Evolutionary conservation across 2,888 invertebrate genomes (phyloP).

Genomic region (Meta bourneti): DNA sequence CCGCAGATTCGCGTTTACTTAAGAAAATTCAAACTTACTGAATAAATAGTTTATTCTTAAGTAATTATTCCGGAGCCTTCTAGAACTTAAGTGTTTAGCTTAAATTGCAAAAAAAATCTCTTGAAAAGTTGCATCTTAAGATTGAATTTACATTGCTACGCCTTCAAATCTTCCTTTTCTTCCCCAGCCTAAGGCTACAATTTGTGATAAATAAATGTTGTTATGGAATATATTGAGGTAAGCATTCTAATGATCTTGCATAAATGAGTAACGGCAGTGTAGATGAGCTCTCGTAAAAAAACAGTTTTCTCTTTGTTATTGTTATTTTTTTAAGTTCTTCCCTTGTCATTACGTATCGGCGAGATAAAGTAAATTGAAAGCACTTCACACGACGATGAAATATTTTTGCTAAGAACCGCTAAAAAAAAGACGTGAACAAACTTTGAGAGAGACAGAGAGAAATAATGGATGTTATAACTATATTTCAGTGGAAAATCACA

Average conservation of each 20-base stretch:
- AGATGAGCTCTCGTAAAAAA: constrained; percentile 25
- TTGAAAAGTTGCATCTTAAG: neutral
- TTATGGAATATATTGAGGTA: neutral
- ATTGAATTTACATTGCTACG: neutral
- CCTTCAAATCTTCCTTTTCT: neutral
- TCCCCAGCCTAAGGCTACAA: constrained; percentile 23
- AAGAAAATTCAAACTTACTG: too few species aligned
- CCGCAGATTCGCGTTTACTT: too few species aligned
- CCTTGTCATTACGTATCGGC: constrained; percentile 18
- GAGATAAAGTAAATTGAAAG: constrained; percentile 44
- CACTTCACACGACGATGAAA: constrained; percentile 13
- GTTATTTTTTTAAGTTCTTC: constrained; percentile 2
- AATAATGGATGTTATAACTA: constrained; percentile 59
- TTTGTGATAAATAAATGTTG: constrained; percentile 40
- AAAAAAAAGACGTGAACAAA: constrained; percentile 14
- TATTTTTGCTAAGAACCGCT: neutral
- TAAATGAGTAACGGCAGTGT: constrained; percentile 28
- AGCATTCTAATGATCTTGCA: constrained; percentile 60
- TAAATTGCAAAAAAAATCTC: neutral
- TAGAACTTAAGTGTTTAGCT: neutral
- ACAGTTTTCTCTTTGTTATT: constrained; percentile 14
- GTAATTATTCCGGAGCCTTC: neutral
- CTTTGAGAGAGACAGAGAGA: too few species aligned
- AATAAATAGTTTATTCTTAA: neutral
- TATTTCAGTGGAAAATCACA: constrained; percentile 62